Evolutionary conservation across 2,888 invertebrate species (phyloP).

Genomic region (Argyresthia goedartella): DNA sequence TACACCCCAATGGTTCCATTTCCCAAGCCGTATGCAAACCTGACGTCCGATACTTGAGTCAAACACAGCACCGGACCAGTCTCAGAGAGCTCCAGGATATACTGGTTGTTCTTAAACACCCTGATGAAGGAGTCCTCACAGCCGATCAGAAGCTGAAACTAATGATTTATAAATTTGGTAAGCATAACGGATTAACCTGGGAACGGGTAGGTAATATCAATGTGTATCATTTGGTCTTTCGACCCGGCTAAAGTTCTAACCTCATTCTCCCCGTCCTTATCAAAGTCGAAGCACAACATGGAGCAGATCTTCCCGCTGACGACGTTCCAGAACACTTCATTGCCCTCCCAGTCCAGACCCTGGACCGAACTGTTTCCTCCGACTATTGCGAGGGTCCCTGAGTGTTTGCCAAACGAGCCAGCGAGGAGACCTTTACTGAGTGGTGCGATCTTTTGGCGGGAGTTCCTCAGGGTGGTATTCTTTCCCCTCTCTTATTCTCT

Average conservation of each 20-base stretch:
- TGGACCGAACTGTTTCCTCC: slow-evolving; percentile 83
- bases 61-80: slow-evolving; percentile 87
- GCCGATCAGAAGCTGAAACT: slow-evolving; percentile 87
- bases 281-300: slow-evolving; percentile 85
- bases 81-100: slow-evolving; percentile 87
- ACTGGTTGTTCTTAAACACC: slow-evolving; percentile 86
- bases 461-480: too few relatives aligned
- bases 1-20: slow-evolving; percentile 97
- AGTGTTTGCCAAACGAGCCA: slow-evolving; percentile 75
- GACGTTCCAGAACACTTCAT: slow-evolving; percentile 93
- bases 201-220: too few relatives aligned
- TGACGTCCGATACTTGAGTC: slow-evolving; percentile 60
- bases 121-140: slow-evolving; percentile 93
- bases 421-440: too few relatives aligned
- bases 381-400: slow-evolving; percentile 47
- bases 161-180: too few relatives aligned
- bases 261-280: slow-evolving; percentile 89
- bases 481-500: too few relatives aligned
- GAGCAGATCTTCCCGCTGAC: slow-evolving; percentile 90
- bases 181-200: too few relatives aligned
- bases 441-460: too few relatives aligned
- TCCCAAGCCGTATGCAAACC: slow-evolving; percentile 89
- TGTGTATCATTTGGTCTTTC: too few relatives aligned
- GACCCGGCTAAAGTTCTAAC: slow-evolving; percentile 51
- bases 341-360: slow-evolving; percentile 83